Conservation (phyloP, 2,888 invertebrate species). For the Amphimallon solstitiale region DNA sequence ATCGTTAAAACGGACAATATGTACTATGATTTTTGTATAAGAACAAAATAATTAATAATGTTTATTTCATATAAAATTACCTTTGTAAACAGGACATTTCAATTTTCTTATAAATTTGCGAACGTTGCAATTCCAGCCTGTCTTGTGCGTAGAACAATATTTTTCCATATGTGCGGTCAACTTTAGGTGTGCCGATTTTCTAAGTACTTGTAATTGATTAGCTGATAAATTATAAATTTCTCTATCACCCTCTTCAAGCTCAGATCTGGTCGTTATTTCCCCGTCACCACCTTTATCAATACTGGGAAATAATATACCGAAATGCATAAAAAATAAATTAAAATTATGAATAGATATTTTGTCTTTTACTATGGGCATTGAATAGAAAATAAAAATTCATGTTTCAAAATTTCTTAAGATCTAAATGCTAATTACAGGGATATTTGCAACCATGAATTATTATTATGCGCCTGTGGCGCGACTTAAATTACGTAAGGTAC, state of each 20-base stretch:
- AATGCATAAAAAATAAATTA: too few relatives aligned
- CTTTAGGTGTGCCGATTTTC: constrained; percentile 87
- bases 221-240: constrained; percentile 84
- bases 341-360: too few relatives aligned
- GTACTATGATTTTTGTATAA: too few relatives aligned
- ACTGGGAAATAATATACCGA: constrained; percentile 30
- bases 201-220: constrained; percentile 85
- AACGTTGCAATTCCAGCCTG: constrained; percentile 94
- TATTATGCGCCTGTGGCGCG: constrained; percentile 56
- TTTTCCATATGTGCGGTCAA: constrained; percentile 94
- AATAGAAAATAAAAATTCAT: background rate
- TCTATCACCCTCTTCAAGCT: constrained; percentile 64
- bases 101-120: constrained; percentile 92
- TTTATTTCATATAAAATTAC: too few relatives aligned
- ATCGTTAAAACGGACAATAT: too few relatives aligned
- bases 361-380: too few relatives aligned
- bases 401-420: too few relatives aligned
- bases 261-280: constrained; percentile 39
- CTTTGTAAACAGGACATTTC: constrained; percentile 89
- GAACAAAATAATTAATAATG: too few relatives aligned
- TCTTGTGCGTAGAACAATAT: constrained; percentile 85
- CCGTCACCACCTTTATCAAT: constrained; percentile 47
- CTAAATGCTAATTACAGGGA: constrained; percentile 48
- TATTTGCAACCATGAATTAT: constrained; percentile 52
- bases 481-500: too few relatives aligned